Conservation (phyloP, 2,888 invertebrate genomes). For the Sylvicola cinctus region DNA sequence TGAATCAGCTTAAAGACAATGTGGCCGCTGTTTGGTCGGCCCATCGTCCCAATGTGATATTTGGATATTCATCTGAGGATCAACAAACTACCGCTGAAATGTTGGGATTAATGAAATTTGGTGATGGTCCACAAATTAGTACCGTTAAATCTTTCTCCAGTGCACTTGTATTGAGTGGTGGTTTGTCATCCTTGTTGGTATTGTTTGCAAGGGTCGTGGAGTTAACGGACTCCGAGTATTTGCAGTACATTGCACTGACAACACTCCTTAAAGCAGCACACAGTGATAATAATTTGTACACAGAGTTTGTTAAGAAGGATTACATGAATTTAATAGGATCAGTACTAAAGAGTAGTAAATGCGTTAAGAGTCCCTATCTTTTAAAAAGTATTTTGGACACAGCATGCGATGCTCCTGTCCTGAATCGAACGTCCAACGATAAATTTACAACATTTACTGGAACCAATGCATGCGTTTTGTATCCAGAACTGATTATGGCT, state of each 20-base stretch:
- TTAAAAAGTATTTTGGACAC: constrained; percentile 43
- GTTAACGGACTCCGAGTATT: constrained; percentile 31
- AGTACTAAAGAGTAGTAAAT: constrained; percentile 36
- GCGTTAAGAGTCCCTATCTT: constrained; percentile 34
- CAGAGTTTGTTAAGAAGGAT: constrained; percentile 34
- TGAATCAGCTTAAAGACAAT: constrained; percentile 37
- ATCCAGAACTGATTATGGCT: constrained; percentile 32
- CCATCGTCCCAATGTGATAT: constrained; percentile 34
- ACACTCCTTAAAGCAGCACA: constrained; percentile 35
- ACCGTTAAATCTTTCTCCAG: constrained; percentile 18
- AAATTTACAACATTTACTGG: constrained; percentile 24
- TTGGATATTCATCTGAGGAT: constrained; percentile 11
- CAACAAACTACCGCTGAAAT: constrained; percentile 10
- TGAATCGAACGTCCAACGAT: constrained; percentile 23
- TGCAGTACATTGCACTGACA: constrained; percentile 40
- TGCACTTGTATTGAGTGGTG: constrained; percentile 28
- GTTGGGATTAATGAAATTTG: constrained; percentile 18
- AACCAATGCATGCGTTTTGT: constrained; percentile 29
- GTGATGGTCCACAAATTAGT: constrained; percentile 14
- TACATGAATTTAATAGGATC: constrained; percentile 36
- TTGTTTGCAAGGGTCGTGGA: constrained; percentile 52
- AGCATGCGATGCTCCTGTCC: constrained; percentile 37
- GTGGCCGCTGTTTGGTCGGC: constrained; percentile 39
- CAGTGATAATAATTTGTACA: constrained; percentile 36
- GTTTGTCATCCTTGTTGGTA: constrained; percentile 40